Base-by-base conservation (phyloP, 2,113 vertebrate genomes). In the Xerus inauris region DNA sequence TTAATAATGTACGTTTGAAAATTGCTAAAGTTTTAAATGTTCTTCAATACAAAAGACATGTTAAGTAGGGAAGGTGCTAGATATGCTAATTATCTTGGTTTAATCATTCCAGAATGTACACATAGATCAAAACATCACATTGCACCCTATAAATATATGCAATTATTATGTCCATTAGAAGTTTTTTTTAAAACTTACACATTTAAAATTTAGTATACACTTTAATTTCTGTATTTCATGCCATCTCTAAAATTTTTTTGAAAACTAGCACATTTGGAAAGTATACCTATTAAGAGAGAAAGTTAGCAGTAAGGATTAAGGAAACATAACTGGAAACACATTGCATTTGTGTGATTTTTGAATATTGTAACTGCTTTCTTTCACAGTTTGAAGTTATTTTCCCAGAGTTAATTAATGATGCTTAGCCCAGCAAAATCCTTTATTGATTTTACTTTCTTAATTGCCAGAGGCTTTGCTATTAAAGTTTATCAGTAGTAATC, bases 381-480 rank as follows among this genome's bases (percentile, higher is more conserved):
- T 89, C 8, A 30, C 16, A 57, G n/a, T 84, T 77, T 77, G 87
- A 95, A 83, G 13, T 90, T 75, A 45, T 67, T 84, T 85, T 84
- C 51, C 32, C 75, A 40, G 92, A 88, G 57, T 87, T 35, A 83
- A 28, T 47, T n/a, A 83, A 28, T 47, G 35, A 12, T 87, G 45
- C 32, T 92, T 88, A 57, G n/a, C 71, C 71, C 19, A 92, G 49
- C 17, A 77, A 77, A 94, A 69, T 35, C 40, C 75, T 26, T 49
- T 80, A 45, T 84, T 73, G 22, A 64, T 87, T 96, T 85, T 87
- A 72, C 42, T 83, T 87, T 76, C 45, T 87, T 80, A 75, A 76
- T 83, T 80, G 49, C 79, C 80, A 42, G 83, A 87, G 45, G 20
- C 72, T 89, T 93, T 87, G 40, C 28, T 82, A 4, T 89, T 89